Evolutionary conservation across 2,797 vertebrate species (phyloP), one percentile per base, ranked within the genome.

Genomic region (Carapus acus): DNA sequence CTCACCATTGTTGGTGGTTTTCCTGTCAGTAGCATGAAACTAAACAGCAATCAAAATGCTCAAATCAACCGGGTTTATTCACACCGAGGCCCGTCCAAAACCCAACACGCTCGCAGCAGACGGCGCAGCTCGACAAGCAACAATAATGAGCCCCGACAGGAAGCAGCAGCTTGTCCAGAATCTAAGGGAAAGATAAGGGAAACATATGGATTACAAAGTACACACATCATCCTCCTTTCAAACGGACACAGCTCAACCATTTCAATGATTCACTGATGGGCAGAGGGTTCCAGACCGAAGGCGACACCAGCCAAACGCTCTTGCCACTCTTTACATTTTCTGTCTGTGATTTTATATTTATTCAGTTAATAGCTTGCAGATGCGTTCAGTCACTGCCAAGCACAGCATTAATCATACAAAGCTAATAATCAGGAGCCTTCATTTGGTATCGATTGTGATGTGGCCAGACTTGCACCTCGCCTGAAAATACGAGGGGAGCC

Each of bases 361-460:
- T 15, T 53, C 6, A 6, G 14, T 13, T 17, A 41, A 23, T 39
- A 40, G 43, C 29, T 54, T 50, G 43, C 24, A 14, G 43, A 57
- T 55, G 48, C 9, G 58, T 38, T 49, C 63, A 29, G 42, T 40
- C 37, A 37, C 40, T 49, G 39, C 46, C 51, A 52, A 48, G 18
- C 58, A 54, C 13, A 41, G 41, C 39, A 63, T 44, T 45, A 75
- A 55, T 49, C 34, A 40, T 22, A 38, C 39, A 65, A 43, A 41
- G 66, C 43, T 69, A 62, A 59, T 59, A 64, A 69, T 62, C 43
- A 69, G 47, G 43, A 37, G 58, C 48, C 40, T 40, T 40, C 58
- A 60, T 66, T 56, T 60, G 58, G 56, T 63, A 40, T 29, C 19
- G 19, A 43, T 37, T 21, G 31, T 36, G 38, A 43, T 38, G 49